Base-by-base conservation (phyloP, 2,113 vertebrate genomes). In the Oxygymnocypris stewartii region DNA sequence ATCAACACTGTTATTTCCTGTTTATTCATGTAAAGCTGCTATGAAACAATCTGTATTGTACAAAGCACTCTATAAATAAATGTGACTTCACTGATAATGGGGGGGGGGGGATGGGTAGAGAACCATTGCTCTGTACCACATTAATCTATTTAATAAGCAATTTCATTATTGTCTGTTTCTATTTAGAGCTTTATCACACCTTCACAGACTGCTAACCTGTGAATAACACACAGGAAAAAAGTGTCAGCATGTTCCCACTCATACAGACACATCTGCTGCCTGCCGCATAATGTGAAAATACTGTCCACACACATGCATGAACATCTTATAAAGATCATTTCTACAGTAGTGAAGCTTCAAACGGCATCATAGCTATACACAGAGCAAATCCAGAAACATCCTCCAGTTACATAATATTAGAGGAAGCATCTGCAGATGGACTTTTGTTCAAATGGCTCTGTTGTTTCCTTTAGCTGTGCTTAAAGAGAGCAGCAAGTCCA, bases 401-500 rank as follows among this genome's bases (percentile, higher is more conserved):
- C 61, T 88, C 20, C 63, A 78, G 79, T 83, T 88, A 88, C 76
- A 85, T 79, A 83, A 88, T 77, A 47, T 73, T 67, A n/a, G n/a
- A 85, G 84, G 84, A 88, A 88, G 84, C 87, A 88, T 85, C 79
- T 88, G 87, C 73, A 75, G 63, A 81, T 83, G 74, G 87, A 86
- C 84, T 71, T 69, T 83, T 84, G 84, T 67, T 79, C 69, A 73
- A 49, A 7, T 59, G 73, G n/a, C 77, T 88, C 84, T 86, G 84
- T 67, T 83, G 84, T 88, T 86, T 88, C 63, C 37, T 82, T 63
- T 75, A 31, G 59, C 40, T 35, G 25, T 65, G 25, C 25, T 78
- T 67, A 51, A 85, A 85, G 13, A 25, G 51, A 51, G 28, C 49
- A 85, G 49, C 42, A 69, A 23, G 23, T 59, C 75, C 82, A 37